These are phyloP conservation scores for Tachuris rubrigastra DNA, from an alignment of 2,113 vertebrate genomes.

Conservation along the genomic window DNA sequence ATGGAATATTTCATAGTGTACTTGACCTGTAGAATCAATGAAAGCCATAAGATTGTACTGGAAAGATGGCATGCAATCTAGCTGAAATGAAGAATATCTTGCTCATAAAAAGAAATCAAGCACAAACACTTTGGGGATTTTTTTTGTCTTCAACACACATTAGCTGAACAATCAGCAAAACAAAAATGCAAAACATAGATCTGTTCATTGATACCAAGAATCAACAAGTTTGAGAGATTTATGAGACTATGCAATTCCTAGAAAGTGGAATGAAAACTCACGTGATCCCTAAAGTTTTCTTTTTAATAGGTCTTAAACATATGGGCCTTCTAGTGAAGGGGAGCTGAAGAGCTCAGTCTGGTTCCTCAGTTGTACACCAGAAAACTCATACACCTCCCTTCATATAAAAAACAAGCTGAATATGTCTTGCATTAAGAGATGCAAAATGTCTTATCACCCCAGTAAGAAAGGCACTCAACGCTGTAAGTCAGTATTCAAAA, in stretches of 20 bases:
- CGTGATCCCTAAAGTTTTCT: not conserved
- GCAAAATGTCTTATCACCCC: not conserved
- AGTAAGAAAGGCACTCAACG: not conserved
- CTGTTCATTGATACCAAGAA: not conserved
- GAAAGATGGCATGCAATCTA: not conserved
- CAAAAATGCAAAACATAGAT: not conserved
- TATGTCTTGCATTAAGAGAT: not conserved
- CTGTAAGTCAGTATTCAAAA: not conserved
- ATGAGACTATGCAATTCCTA: not conserved
- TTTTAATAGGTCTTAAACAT: not conserved
- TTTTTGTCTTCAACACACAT: not conserved
- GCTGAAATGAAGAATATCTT: not conserved
- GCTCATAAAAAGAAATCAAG: not conserved
- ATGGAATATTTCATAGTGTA: not conserved
- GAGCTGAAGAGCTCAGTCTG: not conserved
- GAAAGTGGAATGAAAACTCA: not conserved
- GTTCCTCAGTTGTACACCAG: not conserved
- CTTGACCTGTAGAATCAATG: not conserved
- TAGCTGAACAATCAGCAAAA: not conserved
- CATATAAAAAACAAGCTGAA: not conserved
- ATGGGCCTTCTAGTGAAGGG: not conserved
- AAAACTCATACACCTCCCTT: not conserved
- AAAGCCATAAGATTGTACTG: not conserved
- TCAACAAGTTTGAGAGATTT: not conserved
- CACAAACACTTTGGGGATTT: not conserved